These are phyloP conservation scores for Aphelocoma californica DNA, from an alignment of 2,797 vertebrate genomes.

Conservation along the genomic window DNA sequence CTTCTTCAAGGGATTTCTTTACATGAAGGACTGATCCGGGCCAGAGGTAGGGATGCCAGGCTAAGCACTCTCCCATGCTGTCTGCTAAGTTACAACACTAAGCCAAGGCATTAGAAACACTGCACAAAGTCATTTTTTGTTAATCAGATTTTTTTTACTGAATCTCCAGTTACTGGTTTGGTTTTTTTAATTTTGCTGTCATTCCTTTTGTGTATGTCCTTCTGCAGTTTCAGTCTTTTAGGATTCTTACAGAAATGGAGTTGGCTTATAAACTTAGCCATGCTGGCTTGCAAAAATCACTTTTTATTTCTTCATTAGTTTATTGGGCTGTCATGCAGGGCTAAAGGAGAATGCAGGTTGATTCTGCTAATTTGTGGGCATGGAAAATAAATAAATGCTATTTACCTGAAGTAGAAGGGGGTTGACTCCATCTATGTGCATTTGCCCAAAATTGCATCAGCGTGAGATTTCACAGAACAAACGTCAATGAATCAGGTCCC, in stretches of 20 bases:
- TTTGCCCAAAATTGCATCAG: not conserved
- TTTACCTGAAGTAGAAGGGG: not conserved
- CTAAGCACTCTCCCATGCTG: not conserved
- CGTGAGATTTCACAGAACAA: not conserved
- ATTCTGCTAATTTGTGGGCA: not conserved
- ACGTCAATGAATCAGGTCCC: not conserved
- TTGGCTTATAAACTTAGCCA: not conserved
- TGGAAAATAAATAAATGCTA: not conserved
- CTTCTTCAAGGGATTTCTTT: not conserved
- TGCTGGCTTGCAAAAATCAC: not conserved
- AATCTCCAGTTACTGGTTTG: not conserved
- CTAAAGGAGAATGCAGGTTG: not conserved
- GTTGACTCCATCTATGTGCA: not conserved
- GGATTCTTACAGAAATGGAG: not conserved
- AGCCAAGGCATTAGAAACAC: not conserved
- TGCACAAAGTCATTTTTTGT: not conserved
- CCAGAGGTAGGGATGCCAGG: not conserved
- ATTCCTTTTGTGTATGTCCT: not conserved
- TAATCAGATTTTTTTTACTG: not conserved
- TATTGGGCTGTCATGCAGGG: not conserved
- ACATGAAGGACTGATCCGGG: not conserved
- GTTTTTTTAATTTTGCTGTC: not conserved
- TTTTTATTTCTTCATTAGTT: not conserved
- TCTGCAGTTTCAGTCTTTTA: not conserved
- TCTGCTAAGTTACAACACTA: not conserved